Conservation (phyloP, 2,888 invertebrate species). For the Resseliella maxima region DNA sequence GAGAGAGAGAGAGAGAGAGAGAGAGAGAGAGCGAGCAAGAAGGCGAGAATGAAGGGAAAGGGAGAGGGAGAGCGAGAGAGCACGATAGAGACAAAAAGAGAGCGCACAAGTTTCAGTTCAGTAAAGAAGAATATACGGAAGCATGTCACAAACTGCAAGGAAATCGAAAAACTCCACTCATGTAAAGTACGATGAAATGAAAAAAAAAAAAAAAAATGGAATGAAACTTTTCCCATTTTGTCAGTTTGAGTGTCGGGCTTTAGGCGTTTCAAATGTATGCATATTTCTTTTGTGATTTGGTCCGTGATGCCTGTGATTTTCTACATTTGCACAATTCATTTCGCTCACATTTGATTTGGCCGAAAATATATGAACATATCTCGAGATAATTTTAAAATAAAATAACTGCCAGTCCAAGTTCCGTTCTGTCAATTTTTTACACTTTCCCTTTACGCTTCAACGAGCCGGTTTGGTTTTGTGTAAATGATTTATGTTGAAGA, state of each 20-base stretch:
- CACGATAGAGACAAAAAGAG: not conserved
- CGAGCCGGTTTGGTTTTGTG: not conserved
- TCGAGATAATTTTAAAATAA: not conserved
- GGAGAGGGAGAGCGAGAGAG: not conserved
- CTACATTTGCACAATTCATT: not conserved
- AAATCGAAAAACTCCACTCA: not conserved
- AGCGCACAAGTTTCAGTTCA: not conserved
- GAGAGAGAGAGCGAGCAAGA: not conserved
- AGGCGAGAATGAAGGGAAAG: too few species aligned
- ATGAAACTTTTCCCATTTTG: slow-evolving; percentile 21
- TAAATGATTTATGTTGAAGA: not conserved
- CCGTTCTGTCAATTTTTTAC: not conserved
- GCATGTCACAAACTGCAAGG: not conserved
- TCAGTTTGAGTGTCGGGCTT: not conserved
- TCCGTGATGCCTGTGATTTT: not conserved
- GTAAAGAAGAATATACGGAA: not conserved
- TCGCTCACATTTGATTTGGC: not conserved
- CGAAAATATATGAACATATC: not conserved
- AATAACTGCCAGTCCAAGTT: not conserved
- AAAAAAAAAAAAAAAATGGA: not conserved
- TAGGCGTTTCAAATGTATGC: not conserved
- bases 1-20: not conserved
- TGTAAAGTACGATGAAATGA: not conserved
- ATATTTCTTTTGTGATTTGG: not conserved
- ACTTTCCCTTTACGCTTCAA: not conserved